Percentiles rank a stretch among this genome's conserved stretches.
Evolutionary conservation across 2,797 vertebrate genomes (phyloP).

Genomic region (Australoheros facetus): DNA sequence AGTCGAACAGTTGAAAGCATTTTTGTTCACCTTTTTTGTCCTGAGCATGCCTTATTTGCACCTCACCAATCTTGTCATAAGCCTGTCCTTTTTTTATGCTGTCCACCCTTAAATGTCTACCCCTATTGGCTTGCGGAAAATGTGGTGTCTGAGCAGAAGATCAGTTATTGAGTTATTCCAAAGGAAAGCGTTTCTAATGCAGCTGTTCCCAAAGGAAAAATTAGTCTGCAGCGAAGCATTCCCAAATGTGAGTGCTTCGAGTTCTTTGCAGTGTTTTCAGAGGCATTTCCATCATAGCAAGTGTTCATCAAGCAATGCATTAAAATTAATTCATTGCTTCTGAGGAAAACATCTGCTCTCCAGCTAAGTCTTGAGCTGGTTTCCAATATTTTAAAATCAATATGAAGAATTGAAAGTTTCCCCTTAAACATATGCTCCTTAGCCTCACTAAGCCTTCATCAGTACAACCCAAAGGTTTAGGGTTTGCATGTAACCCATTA

Average conservation of each 20-base stretch:
- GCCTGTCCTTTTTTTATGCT: conserved; percentile 79
- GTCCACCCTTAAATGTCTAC: conserved; percentile 78
- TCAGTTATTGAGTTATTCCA: conserved; percentile 16
- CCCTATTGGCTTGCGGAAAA: conserved; percentile 71
- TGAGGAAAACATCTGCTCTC: conserved; percentile 20
- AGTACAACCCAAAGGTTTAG: conserved; percentile 20
- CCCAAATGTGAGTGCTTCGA: conserved; percentile 23
- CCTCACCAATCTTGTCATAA: conserved; percentile 96
- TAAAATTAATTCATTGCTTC: neutral
- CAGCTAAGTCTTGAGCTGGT: conserved; percentile 42
- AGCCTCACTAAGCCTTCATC: conserved; percentile 73
- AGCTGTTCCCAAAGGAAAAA: conserved; percentile 4
- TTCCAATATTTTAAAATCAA: conserved; percentile 20
- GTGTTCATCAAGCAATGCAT: neutral
- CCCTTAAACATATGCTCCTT: conserved; percentile 68
- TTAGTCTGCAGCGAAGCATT: neutral
- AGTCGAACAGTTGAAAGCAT: conserved; percentile 69
- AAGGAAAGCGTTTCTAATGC: conserved; percentile 12
- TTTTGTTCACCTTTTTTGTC: conserved; percentile 79
- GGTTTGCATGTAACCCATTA: conserved; percentile 56
- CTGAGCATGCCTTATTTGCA: conserved; percentile 94
- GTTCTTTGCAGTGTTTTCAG: conserved; percentile 14
- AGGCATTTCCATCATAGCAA: neutral
- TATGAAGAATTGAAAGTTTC: conserved; percentile 21
- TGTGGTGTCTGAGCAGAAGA: conserved; percentile 60